phyloP scores from a whole-genome alignment of 2,113 vertebrate species.

The Lycocorax pyrrhopterus region DNA sequence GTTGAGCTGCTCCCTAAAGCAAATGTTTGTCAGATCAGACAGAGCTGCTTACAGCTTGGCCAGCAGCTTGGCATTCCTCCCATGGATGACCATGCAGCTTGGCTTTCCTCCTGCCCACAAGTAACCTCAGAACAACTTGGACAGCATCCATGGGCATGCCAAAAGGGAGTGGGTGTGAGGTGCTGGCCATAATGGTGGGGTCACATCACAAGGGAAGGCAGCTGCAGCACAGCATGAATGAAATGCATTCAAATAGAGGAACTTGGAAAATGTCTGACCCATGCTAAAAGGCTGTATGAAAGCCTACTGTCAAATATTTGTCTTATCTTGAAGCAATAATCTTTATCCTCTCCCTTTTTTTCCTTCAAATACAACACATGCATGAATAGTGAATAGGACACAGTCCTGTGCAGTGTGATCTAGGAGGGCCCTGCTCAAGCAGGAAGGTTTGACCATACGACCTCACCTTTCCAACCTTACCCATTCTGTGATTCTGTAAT shows the following conservation, averaged over 20 bases:
- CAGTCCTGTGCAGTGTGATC: background rate
- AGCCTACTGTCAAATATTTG: conserved; percentile 40
- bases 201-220: background rate
- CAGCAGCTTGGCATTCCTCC: background rate
- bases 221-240: background rate
- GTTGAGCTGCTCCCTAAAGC: background rate
- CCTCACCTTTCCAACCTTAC: background rate
- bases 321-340: conserved; percentile 23
- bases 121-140: background rate
- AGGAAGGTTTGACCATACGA: background rate
- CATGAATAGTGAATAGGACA: background rate
- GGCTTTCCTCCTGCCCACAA: background rate
- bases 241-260: conserved; percentile 3
- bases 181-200: background rate
- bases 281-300: background rate
- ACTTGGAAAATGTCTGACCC: conserved; percentile 29
- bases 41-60: background rate
- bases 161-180: background rate
- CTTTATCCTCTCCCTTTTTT: conserved; percentile 6
- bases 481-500: background rate
- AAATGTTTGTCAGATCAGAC: background rate
- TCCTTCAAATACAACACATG: background rate
- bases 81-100: background rate
- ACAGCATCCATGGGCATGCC: background rate
- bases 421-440: background rate